Evolutionary conservation across 2,797 vertebrate species (phyloP), one percentile per base, ranked within the genome.

Genomic region (Microhierax caerulescens): DNA sequence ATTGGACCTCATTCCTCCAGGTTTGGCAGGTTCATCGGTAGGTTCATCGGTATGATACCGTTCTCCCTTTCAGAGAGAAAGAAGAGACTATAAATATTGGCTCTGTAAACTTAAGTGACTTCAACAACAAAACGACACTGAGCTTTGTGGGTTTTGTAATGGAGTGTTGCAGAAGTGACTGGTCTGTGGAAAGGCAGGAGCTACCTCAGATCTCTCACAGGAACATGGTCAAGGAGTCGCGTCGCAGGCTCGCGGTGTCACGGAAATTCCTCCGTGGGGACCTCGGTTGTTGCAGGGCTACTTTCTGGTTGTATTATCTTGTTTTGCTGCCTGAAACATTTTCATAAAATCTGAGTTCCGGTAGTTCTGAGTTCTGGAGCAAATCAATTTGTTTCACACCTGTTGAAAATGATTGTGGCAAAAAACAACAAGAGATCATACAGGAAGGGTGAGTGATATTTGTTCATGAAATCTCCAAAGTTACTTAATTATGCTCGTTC

Each of bases 181-280:
- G n/a, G 16, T 30, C 24, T 47, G 34, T 51, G 41, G 34, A 80
- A 50, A 53, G 27, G 10, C 22, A n/a, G 47, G 51, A 91, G 48
- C 21, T 80, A 14, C 25, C 32, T 45, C 28, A 25, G 10, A 11
- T 50, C 76, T 18, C 11, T 74, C 7, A 4, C 32, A 28, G 34
- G 25, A 81, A 17, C 12, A 5, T 4, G 24, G 51, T 9, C 8
- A 6, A 5, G 7, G 19, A 25, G 41, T 7, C 7, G 0, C 3
- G 4, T 34, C 23, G 34, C 19, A 61, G 13, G 41, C 22, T 67
- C 2, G 1, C 23, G 21, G 23, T 10, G 5, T 57, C 20, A 15
- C 28, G 41, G 23, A 65, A 47, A 14, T 28, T 43, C 45, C 25
- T 81, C 56, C 13, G 32, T 15, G 11, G 30, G 36, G 2, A 39